Evolutionary conservation across 2,888 invertebrate species (phyloP), one percentile per base, ranked within the genome.

Genomic region (Eristalis tenax): DNA sequence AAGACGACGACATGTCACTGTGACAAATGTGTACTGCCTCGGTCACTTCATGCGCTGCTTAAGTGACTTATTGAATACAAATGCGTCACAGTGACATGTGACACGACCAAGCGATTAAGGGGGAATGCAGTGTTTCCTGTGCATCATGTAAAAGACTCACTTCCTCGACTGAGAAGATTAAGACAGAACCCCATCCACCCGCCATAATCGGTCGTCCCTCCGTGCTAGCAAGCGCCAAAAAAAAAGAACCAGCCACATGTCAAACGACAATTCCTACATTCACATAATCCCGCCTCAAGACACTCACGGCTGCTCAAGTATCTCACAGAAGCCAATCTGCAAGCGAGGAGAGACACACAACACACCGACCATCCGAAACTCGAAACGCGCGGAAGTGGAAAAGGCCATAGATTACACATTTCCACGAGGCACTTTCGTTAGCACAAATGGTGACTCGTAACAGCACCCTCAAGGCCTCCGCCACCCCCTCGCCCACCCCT

Each of bases 371-470:
- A 70, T 59, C 64, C 65, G 86, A 83, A 83, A 86, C 78, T 75
- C 66, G 69, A 86, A 83, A 71, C 83, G 75, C 59, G 71, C 86
- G 86, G 86, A 86, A 83, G 82, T 77, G 50, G 38, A 74, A 83
- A 83, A 82, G 79, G 71, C 76, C 43, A 38, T 43, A 75, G 83
- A 86, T 86, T 83, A 83, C 32, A 66, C n/a, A 75, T 65, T 73
- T 77, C 63, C 64, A 59, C 22, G 69, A 83, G 83, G 75, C 75
- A 74, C 76, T 77, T 85, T 71, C 84, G 43, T 76, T 80, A 26
- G 18, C 61, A 18, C 18, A 10, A 26, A 22, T 10, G 23, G 8
- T 10, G 32, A 32, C 32, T 32, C n/a, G 56, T n/a, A 56, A 59
- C 23, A 15, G 23, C 18, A 8, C 8, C 50, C 50, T 3, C 32